These are phyloP conservation scores for Timema cristinae DNA, from an alignment of 2,888 invertebrate genomes.

Conservation along the genomic window DNA sequence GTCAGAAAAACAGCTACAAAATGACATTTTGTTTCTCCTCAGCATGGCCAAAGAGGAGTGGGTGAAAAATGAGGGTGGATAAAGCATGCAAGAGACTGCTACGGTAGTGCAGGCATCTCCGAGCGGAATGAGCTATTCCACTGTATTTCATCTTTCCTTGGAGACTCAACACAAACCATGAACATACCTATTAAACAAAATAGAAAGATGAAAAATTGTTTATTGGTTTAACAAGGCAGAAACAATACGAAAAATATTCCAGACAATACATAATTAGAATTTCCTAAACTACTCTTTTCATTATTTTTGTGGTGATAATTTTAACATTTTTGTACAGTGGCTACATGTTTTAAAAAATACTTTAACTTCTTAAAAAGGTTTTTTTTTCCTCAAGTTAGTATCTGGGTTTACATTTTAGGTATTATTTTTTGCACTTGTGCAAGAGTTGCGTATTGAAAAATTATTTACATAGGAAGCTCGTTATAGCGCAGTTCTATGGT, in stretches of 20 bases:
- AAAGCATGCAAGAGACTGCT: conserved; percentile 65
- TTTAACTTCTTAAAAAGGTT: neutral
- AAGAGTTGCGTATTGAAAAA: too few species aligned
- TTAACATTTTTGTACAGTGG: neutral
- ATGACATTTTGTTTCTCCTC: conserved; percentile 80
- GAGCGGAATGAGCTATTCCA: conserved; percentile 77
- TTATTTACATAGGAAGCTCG: too few species aligned
- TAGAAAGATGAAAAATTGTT: neutral
- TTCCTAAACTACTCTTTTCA: neutral
- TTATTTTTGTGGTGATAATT: too few species aligned
- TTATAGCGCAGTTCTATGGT: too few species aligned
- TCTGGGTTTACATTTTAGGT: too few species aligned
- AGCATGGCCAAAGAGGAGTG: conserved; percentile 65
- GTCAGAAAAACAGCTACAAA: conserved; percentile 77
- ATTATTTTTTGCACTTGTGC: too few species aligned
- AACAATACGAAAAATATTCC: neutral
- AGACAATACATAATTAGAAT: neutral
- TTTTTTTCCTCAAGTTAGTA: too few species aligned
- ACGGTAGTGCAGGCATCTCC: conserved; percentile 79
- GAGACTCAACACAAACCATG: conserved; percentile 84
- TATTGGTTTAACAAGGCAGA: neutral
- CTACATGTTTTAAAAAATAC: neutral
- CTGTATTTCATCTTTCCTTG: conserved; percentile 65
- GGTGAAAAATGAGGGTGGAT: conserved; percentile 71
- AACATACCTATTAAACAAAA: conserved; percentile 82